Evolutionary conservation across 2,888 invertebrate species (phyloP), one percentile per base, ranked within the genome.

Genomic region (Ophion ellenae): DNA sequence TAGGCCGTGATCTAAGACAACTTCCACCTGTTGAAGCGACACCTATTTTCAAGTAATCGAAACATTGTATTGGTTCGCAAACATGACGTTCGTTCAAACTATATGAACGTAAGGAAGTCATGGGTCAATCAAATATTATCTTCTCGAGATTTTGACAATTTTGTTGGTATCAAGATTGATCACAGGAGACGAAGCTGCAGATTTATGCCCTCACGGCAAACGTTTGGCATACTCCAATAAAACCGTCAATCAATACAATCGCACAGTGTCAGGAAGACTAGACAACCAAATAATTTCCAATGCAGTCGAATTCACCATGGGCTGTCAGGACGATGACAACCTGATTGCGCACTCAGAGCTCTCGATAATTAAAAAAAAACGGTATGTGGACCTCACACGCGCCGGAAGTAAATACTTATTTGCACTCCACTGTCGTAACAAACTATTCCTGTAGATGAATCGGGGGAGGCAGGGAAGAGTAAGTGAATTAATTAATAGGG

Each of bases 1-100:
- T 93, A 2, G 90, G 91, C 86, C 92, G 92, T 28, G 94, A 94
- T 90, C 89, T 94, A 61, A 87, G 92, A 24, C 93, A 93, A 89
- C 81, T 92, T 74, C 93, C 93, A 61, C 92, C 93, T 57, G 93
- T 89, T 20, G n/a, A 76, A 69, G 83, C 81, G 11, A 93, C 90
- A 47, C 89, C 91, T 57, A 91, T 92, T 40, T 24, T 24, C 1
- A 24, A 24, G 24, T 2, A 24, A 24, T 24, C 2, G 24, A 24
- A 24, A 24, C 24, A 24, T 2, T 24, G 2, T 24, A 2, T 24
- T 24, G 24, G 24, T 24, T 24, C 24, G 2, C 24, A 24, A 24
- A 24, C 24, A 24, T 24, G 24, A 1, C 24, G 1, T 24, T 24
- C 24, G 2, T 24, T 24, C 24, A 24, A 24, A 24, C 24, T 24